phyloP scores from a whole-genome alignment of 2,888 invertebrate genomes.

The Nebria salina region DNA sequence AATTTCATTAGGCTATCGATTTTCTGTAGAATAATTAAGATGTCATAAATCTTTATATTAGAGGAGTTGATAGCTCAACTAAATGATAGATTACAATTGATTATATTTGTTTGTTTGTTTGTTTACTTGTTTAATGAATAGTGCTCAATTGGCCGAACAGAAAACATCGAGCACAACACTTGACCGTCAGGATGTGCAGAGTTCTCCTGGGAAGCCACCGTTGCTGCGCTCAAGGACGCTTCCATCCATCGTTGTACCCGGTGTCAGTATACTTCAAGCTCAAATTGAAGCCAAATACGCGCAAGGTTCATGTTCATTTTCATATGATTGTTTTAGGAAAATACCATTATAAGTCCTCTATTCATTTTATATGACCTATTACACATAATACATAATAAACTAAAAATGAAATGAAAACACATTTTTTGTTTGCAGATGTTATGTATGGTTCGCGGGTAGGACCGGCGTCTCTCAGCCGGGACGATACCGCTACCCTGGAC shows the following conservation, averaged over 20 bases:
- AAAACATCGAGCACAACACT: conserved; percentile 66
- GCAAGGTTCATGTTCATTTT: conserved; percentile 58
- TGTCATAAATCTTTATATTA: background rate
- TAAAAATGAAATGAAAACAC: too few relatives aligned
- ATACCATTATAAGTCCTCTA: too few relatives aligned
- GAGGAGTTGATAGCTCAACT: too few relatives aligned
- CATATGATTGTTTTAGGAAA: too few relatives aligned
- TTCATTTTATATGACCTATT: too few relatives aligned
- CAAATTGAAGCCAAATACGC: conserved; percentile 70
- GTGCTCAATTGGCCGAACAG: conserved; percentile 59
- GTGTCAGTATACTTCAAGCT: conserved; percentile 82
- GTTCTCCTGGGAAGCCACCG: conserved; percentile 65
- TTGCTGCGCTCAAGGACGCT: conserved; percentile 84
- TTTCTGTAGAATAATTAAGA: background rate
- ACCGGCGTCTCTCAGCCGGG: conserved; percentile 57
- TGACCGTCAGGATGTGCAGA: conserved; percentile 62
- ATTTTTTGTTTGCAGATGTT: conserved; percentile 39
- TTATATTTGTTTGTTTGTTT: conserved; percentile 32
- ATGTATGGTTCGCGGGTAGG: conserved; percentile 47
- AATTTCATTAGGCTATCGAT: background rate
- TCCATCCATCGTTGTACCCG: conserved; percentile 88
- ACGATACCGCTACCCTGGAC: conserved; percentile 56
- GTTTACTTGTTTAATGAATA: conserved; percentile 48
- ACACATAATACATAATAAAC: too few relatives aligned
- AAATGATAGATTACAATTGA: background rate